phyloP scores from a whole-genome alignment of 2,888 invertebrate genomes.

The Leptodirus hochenwartii region DNA sequence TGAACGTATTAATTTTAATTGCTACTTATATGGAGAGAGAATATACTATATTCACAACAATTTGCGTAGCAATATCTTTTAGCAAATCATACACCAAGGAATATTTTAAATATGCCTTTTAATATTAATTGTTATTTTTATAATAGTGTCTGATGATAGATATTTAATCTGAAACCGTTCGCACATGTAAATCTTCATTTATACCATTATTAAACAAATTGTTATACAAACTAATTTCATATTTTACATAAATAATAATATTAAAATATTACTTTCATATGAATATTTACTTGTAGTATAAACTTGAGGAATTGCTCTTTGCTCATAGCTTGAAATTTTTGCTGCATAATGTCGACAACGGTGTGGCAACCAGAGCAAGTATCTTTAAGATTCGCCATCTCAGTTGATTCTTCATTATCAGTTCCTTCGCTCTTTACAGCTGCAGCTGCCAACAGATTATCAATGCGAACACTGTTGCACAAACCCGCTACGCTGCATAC shows the following conservation, averaged over 20 bases:
- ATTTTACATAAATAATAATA: conserved; percentile 2
- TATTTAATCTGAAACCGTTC: no score
- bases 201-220: no score
- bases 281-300: conserved; percentile 29
- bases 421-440: conserved; percentile 17
- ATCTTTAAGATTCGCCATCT: conserved; percentile 9
- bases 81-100: no score
- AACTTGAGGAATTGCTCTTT: conserved; percentile 37
- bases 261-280: conserved; percentile 7
- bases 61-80: no score
- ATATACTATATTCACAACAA: no score
- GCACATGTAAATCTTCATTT: no score
- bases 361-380: conserved; percentile 32
- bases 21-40: no score
- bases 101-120: no score
- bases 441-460: conserved; percentile 40
- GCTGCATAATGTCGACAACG: conserved; percentile 32
- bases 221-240: conserved; percentile 3
- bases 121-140: no score
- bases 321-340: conserved; percentile 33
- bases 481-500: conserved; percentile 79
- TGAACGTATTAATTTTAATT: no score
- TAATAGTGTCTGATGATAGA: no score
- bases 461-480: conserved; percentile 60
- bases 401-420: conserved; percentile 2